A percentile compares a stretch with the other conserved stretches of the same genome.
Evolutionary conservation across 2,113 vertebrate species (phyloP).

Genomic region (Crotalus helleri): DNA sequence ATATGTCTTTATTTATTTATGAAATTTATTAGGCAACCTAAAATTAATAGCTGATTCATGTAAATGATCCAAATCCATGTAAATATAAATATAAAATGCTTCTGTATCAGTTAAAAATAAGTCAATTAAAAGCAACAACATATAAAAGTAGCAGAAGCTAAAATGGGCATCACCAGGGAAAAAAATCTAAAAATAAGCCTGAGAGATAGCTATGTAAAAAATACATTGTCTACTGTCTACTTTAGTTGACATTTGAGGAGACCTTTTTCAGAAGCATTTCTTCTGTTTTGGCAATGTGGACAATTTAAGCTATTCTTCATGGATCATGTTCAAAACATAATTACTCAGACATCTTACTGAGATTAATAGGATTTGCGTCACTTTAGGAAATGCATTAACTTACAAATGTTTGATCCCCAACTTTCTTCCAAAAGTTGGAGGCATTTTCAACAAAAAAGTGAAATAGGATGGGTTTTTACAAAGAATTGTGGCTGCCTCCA

Average conservation of each 20-base stretch:
- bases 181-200: not conserved
- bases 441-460: not conserved
- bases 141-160: not conserved
- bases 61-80: not conserved
- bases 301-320: not conserved
- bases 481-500: not conserved
- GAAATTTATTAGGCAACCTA: not conserved
- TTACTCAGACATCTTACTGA: not conserved
- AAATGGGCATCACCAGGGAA: not conserved
- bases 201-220: not conserved
- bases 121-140: not conserved
- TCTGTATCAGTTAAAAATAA: not conserved
- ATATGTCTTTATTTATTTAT: not conserved
- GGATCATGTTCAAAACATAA: not conserved
- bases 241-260: not conserved
- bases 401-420: not conserved
- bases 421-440: not conserved
- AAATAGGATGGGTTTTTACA: not conserved
- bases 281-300: not conserved
- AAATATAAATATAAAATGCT: not conserved
- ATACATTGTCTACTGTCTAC: not conserved
- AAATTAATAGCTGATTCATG: not conserved
- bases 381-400: not conserved
- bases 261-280: not conserved
- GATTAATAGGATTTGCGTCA: not conserved